Conservation (phyloP, 2,888 invertebrate genomes). For the Sacculina carcini region DNA sequence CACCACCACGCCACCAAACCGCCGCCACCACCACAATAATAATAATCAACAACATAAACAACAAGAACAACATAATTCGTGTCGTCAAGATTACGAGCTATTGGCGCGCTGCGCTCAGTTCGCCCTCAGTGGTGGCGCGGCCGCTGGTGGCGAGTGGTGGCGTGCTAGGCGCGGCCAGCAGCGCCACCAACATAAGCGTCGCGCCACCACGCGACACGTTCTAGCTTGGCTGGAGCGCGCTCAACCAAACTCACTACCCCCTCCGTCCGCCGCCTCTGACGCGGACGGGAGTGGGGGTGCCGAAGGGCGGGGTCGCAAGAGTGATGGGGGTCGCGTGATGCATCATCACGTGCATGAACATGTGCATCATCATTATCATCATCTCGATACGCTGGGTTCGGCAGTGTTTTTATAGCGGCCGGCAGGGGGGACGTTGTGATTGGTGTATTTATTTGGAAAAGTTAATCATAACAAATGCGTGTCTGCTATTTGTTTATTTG, state of each 20-base stretch:
- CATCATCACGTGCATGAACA: slow-evolving; percentile 1
- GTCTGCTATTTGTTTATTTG: too few species aligned
- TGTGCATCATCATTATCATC: slow-evolving; percentile 1
- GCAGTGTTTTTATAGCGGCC: too few species aligned
- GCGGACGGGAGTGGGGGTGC: too few species aligned
- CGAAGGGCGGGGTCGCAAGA: too few species aligned
- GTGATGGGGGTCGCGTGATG: too few species aligned
- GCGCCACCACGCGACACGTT: slow-evolving; percentile 28
- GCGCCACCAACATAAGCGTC: slow-evolving; percentile 8
- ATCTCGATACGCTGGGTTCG: too few species aligned
- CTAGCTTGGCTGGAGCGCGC: slow-evolving; percentile 26
- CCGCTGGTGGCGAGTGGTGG: slow-evolving; percentile 2
- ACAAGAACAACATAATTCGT: not conserved
- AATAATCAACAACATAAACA: not conserved
- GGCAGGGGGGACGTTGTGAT: too few species aligned
- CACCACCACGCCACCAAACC: not conserved
- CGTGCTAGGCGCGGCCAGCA: slow-evolving; percentile 4
- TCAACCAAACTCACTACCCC: too few species aligned
- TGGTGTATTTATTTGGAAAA: too few species aligned
- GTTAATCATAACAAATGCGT: too few species aligned
- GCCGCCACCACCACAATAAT: not conserved
- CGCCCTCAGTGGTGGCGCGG: not conserved
- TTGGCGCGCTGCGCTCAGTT: not conserved
- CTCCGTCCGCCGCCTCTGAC: not conserved
- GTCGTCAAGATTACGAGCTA: slow-evolving; percentile 2